Evolutionary conservation across 2,113 vertebrate species (phyloP).

Genomic region (Spilogale gracilis): DNA sequence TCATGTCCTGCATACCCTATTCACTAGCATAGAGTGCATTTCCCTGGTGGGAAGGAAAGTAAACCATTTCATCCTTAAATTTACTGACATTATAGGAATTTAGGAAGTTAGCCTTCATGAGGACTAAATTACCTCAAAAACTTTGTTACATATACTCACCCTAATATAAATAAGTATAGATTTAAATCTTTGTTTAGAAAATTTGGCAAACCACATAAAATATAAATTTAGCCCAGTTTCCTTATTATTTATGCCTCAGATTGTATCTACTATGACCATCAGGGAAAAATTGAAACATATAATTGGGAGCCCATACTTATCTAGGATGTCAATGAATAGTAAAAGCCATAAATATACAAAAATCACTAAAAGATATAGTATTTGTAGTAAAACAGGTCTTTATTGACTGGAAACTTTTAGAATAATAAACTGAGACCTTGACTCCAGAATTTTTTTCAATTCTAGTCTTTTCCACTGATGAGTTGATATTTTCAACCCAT

Average conservation of each 20-base stretch:
- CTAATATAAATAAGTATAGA: neutral
- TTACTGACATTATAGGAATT: neutral
- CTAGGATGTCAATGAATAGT: neutral
- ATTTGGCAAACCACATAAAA: neutral
- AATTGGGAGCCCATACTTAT: neutral
- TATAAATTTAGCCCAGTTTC: neutral
- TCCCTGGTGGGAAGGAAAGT: neutral
- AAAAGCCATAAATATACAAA: slow-evolving; percentile 12
- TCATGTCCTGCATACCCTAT: too few relatives aligned
- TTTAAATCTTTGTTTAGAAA: slow-evolving; percentile 26
- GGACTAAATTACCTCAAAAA: neutral
- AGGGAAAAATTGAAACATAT: neutral
- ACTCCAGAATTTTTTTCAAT: neutral
- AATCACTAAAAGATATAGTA: neutral
- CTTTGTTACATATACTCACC: neutral
- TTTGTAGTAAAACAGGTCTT: neutral
- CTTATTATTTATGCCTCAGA: neutral
- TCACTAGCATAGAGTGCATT: neutral
- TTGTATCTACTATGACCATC: neutral
- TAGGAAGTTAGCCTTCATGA: neutral
- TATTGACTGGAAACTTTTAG: neutral
- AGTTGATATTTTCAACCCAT: neutral
- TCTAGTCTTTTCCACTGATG: neutral
- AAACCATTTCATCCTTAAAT: neutral
- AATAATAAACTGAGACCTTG: neutral